Percentiles rank a stretch among this genome's conserved stretches.
Evolutionary conservation across 2,113 vertebrate species (phyloP).

Genomic region (Indicator indicator): DNA sequence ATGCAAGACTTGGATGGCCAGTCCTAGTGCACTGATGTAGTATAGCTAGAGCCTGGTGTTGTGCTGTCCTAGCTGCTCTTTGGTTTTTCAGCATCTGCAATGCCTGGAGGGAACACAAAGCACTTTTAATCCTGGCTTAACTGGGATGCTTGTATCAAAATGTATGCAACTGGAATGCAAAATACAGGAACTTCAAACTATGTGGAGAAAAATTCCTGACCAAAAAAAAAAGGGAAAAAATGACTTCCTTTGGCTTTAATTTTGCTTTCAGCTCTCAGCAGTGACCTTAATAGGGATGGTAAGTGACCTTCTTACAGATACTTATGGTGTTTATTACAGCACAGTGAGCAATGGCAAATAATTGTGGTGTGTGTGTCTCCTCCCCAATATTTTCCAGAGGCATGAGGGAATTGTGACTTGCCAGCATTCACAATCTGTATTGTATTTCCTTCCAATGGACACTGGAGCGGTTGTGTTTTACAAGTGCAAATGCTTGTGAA

Average conservation of each 20-base stretch:
- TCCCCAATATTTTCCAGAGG: neutral
- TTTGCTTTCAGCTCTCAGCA: neutral
- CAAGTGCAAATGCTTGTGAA: constrained; percentile 52
- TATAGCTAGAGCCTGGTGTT: neutral
- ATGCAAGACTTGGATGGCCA: neutral
- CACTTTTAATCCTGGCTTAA: neutral
- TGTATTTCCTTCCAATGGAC: neutral
- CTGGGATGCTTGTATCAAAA: neutral
- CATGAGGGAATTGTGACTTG: neutral
- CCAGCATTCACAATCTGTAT: accelerated
- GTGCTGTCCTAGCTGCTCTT: neutral
- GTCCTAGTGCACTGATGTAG: neutral
- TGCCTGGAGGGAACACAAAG: neutral
- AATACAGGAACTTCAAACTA: neutral
- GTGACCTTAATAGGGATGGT: neutral
- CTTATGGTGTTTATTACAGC: neutral
- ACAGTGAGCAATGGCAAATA: too few relatives aligned
- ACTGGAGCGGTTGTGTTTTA: constrained; percentile 4
- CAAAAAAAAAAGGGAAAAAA: neutral
- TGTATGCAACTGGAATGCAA: neutral
- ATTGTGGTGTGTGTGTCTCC: too few relatives aligned
- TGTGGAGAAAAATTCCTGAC: neutral
- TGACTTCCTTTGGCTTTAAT: neutral
- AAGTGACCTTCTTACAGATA: neutral
- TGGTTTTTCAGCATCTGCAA: neutral